phyloP scores from a whole-genome alignment of 2,888 invertebrate species.

The Galerucella nymphaeae region DNA sequence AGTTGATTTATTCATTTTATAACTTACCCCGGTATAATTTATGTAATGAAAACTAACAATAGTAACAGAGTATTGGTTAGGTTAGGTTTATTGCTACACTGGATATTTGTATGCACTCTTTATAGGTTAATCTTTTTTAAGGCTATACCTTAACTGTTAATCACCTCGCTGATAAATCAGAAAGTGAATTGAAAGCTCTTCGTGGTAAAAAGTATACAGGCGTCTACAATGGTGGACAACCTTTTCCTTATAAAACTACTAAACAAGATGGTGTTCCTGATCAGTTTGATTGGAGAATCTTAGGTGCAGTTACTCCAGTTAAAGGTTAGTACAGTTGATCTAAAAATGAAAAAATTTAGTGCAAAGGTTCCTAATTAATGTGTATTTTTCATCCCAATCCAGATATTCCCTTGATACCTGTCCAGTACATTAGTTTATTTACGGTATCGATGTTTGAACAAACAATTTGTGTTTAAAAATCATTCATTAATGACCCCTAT shows the following conservation, averaged over 20 bases:
- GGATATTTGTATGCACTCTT: no score
- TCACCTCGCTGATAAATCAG: constrained; percentile 86
- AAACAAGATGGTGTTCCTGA: constrained; percentile 73
- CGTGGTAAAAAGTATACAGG: constrained; percentile 76
- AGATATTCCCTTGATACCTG: background rate
- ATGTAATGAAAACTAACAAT: no score
- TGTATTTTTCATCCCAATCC: constrained; percentile 1
- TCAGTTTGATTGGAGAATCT: constrained; percentile 89
- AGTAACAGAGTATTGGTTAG: no score
- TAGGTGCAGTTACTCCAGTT: constrained; percentile 93
- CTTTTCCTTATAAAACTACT: constrained; percentile 78
- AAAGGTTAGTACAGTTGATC: constrained; percentile 71
- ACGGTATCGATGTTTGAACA: background rate
- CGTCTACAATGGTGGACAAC: constrained; percentile 77
- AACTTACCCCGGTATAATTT: no score
- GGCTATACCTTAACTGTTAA: constrained; percentile 84
- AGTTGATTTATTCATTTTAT: no score
- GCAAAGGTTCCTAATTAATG: background rate
- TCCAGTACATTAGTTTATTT: background rate
- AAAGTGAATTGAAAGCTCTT: constrained; percentile 79
- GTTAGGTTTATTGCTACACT: no score
- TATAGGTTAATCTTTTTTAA: constrained; percentile 61
- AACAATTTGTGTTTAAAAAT: background rate
- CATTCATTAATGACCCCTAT: no score
- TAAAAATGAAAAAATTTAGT: constrained; percentile 8